Conservation (phyloP, 2,797 vertebrate genomes). For the Acomys russatus region DNA sequence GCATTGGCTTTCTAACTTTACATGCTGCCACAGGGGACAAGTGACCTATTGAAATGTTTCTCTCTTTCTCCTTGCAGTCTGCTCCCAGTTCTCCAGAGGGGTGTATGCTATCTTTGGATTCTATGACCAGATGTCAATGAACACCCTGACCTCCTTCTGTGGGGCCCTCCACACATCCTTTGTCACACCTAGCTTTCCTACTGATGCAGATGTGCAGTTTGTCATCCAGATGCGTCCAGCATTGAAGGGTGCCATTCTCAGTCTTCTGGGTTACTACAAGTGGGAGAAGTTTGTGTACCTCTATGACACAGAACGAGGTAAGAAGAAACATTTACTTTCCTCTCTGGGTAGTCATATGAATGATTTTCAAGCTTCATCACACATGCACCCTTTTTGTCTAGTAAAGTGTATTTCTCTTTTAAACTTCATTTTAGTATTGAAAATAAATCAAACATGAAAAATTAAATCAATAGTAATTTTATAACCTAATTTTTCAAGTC, state of each 20-base stretch:
- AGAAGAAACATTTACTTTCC: slow-evolving; percentile 80
- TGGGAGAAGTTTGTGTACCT: slow-evolving; percentile 99
- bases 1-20: slow-evolving; percentile 25
- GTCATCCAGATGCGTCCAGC: slow-evolving; percentile 99
- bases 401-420: slow-evolving; percentile 19
- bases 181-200: slow-evolving; percentile 98
- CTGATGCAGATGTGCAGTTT: slow-evolving; percentile 98
- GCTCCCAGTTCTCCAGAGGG: slow-evolving; percentile 99
- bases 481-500: slow-evolving; percentile 57
- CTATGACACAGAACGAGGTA: slow-evolving; percentile 99
- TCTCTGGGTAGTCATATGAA: slow-evolving; percentile 59
- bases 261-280: slow-evolving; percentile 96
- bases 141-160: slow-evolving; percentile 99
- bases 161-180: slow-evolving; percentile 99
- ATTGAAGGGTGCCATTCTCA: slow-evolving; percentile 96
- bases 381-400: slow-evolving; percentile 29
- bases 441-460: slow-evolving; percentile 54
- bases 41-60: slow-evolving; percentile 62
- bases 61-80: slow-evolving; percentile 92
- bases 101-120: slow-evolving; percentile 99
- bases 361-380: slow-evolving; percentile 5
- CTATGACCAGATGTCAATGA: slow-evolving; percentile 99
- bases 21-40: slow-evolving; percentile 24
- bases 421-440: slow-evolving; percentile 44
- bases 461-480: slow-evolving; percentile 42